A percentile compares a stretch with the other conserved stretches of the same genome.
phyloP scores from a whole-genome alignment of 2,113 vertebrate species.

The Calidris pugnax region DNA sequence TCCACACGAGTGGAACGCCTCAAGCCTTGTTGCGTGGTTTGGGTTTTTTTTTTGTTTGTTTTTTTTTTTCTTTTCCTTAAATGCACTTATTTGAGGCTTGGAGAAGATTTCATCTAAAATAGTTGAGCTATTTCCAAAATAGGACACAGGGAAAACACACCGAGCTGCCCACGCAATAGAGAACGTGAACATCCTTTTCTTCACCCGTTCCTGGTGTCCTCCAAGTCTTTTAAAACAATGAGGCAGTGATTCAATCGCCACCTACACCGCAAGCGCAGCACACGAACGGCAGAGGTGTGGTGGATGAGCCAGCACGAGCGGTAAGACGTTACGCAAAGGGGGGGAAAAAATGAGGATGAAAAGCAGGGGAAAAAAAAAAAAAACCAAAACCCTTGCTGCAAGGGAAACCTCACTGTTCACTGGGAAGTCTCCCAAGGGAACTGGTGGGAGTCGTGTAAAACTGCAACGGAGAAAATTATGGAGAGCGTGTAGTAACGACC shows the following conservation, averaged over 20 bases:
- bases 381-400: background rate
- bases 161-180: background rate
- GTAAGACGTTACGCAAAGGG: fast-evolving
- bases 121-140: conserved; percentile 48
- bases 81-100: conserved; percentile 48
- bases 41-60: no score
- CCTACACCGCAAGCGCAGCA: background rate
- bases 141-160: background rate
- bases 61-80: background rate
- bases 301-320: background rate
- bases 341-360: background rate
- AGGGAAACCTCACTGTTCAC: background rate
- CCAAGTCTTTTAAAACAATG: background rate
- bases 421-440: background rate
- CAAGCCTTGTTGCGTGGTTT: background rate
- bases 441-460: background rate
- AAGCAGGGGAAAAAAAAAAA: background rate
- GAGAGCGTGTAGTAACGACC: background rate
- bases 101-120: conserved; percentile 48
- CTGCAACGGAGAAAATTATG: background rate
- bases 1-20: conserved; percentile 22
- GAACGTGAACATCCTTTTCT: background rate
- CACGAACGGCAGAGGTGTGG: background rate
- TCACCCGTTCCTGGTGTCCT: background rate
- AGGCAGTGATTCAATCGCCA: background rate